Percentiles rank a stretch among this genome's conserved stretches.
Evolutionary conservation across 2,113 vertebrate genomes (phyloP).

Genomic region (Sisor rabdophorus): DNA sequence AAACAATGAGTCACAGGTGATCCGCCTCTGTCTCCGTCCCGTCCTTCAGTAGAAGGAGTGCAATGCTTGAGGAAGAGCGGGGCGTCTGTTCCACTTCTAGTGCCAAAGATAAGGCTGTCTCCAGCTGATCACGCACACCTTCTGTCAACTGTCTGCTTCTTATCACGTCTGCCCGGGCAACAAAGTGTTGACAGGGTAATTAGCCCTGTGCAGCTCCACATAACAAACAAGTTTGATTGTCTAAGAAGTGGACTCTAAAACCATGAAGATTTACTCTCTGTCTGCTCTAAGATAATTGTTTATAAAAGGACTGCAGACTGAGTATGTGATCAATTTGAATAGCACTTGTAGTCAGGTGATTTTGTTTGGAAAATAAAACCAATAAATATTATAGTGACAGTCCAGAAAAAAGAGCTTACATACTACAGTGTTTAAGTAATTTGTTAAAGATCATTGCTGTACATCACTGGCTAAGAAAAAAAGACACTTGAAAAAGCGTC

Average conservation of each 20-base stretch:
- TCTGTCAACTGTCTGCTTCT: constrained; percentile 74
- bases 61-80: constrained; percentile 67
- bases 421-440: constrained; percentile 29
- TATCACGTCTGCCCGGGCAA: constrained; percentile 61
- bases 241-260: constrained; percentile 12
- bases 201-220: constrained; percentile 59
- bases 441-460: constrained; percentile 60
- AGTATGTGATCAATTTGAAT: neutral
- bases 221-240: constrained; percentile 28
- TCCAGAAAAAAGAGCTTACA: neutral
- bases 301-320: neutral
- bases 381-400: neutral
- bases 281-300: neutral
- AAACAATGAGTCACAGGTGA: constrained; percentile 66
- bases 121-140: constrained; percentile 69
- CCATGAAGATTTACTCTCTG: neutral
- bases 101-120: constrained; percentile 75
- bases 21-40: constrained; percentile 31
- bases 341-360: neutral
- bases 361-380: neutral
- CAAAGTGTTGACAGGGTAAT: constrained; percentile 66
- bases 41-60: constrained; percentile 13
- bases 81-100: constrained; percentile 64
- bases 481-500: constrained; percentile 72
- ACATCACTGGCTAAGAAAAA: constrained; percentile 55